A percentile compares a stretch with the other conserved stretches of the same genome.
Conservation (phyloP, 2,113 vertebrate species). For the Nothoprocta perdicaria region DNA sequence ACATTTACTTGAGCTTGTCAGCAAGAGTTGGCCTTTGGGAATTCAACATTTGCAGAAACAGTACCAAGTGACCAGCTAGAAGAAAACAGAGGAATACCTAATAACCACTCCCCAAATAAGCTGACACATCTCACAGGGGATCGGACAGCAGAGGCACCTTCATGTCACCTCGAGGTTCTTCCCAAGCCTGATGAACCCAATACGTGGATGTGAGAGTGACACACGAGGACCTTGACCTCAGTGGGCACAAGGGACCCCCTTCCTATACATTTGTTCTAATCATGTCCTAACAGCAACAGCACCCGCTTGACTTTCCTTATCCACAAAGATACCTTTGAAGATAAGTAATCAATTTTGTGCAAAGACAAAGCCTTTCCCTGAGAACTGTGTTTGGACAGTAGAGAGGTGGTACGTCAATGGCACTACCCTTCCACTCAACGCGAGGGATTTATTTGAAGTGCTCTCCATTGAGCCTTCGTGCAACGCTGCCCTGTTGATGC, state of each 20-base stretch:
- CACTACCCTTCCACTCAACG: background rate
- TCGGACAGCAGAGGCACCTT: rapidly evolving
- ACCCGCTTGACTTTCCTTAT: background rate
- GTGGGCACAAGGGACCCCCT: background rate
- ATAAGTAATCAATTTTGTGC: background rate
- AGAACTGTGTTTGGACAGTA: background rate
- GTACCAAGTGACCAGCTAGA: background rate
- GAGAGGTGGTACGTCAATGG: background rate
- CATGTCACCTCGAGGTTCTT: background rate
- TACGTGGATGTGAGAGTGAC: background rate
- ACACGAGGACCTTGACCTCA: background rate
- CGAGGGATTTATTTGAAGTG: background rate
- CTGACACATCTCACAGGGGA: background rate
- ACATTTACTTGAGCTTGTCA: background rate
- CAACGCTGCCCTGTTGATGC: background rate
- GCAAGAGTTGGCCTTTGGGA: background rate
- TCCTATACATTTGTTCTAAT: background rate
- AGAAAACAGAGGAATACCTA: background rate
- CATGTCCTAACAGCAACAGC: background rate
- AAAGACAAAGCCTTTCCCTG: background rate
- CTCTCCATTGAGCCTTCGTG: background rate
- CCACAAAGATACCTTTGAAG: background rate
- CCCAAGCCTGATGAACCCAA: background rate
- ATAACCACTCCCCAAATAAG: background rate
- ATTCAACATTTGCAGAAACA: background rate